A percentile compares a stretch with the other conserved stretches of the same genome.
Evolutionary conservation across 2,113 vertebrate genomes (phyloP).

Genomic region (Serinus canaria): DNA sequence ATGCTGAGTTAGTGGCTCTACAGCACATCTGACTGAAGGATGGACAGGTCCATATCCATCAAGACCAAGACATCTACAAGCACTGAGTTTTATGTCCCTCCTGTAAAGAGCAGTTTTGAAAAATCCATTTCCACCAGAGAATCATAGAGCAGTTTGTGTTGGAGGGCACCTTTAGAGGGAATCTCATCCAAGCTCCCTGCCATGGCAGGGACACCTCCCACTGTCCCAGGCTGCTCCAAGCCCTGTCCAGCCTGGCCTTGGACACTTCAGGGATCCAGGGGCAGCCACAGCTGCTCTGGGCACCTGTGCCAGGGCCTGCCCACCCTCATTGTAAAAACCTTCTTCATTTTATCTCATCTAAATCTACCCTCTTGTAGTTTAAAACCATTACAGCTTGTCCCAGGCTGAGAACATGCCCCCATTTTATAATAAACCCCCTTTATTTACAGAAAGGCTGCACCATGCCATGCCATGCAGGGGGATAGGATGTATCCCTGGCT

Average conservation of each 20-base stretch:
- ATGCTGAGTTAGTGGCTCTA: neutral
- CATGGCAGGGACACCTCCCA: neutral
- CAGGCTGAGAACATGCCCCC: too few species aligned
- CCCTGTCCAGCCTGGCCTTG: accelerated
- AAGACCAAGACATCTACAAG: neutral
- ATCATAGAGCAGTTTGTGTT: neutral
- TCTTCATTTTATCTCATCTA: neutral
- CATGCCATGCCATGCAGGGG: neutral
- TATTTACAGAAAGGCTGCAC: neutral
- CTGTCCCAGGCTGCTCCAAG: accelerated
- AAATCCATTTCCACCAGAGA: neutral
- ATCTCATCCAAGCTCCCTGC: neutral
- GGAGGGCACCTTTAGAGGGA: neutral
- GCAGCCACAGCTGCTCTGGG: neutral
- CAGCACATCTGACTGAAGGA: neutral
- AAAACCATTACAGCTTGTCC: neutral
- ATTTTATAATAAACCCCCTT: neutral
- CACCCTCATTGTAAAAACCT: neutral
- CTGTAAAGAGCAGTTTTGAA: neutral
- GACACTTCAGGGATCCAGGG: neutral
- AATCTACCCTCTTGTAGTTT: neutral
- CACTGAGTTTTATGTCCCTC: neutral
- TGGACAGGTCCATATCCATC: neutral
- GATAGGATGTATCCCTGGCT: neutral
- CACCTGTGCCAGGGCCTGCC: neutral